Evolutionary conservation across 2,888 invertebrate genomes (phyloP).

Genomic region (Drosophila falleni): DNA sequence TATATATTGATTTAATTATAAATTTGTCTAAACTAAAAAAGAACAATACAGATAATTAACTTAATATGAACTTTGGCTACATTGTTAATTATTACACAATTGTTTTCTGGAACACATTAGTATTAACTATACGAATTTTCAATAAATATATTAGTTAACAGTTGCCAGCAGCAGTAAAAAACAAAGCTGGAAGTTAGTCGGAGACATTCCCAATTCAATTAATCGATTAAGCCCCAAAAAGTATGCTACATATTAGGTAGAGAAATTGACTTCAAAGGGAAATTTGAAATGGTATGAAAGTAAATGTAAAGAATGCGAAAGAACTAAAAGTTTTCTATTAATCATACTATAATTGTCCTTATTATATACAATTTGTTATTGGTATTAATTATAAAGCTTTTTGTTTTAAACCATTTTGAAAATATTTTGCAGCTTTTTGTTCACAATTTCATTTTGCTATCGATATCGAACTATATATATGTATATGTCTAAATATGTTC

Average conservation of each 20-base stretch:
- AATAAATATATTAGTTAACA: slow-evolving; percentile 38
- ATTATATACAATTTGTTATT: slow-evolving; percentile 46
- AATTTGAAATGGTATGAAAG: slow-evolving; percentile 1
- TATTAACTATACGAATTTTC: slow-evolving; percentile 56
- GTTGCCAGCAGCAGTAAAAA: slow-evolving; percentile 28
- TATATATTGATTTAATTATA: slow-evolving; percentile 22
- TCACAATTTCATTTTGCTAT: slow-evolving; percentile 6
- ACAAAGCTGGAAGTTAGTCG: slow-evolving; percentile 22
- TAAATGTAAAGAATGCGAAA: slow-evolving; percentile 8
- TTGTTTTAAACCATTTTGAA: slow-evolving; percentile 60
- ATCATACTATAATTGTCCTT: slow-evolving; percentile 24
- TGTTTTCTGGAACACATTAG: slow-evolving; percentile 72
- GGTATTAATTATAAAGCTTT: slow-evolving; percentile 64
- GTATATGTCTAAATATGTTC: slow-evolving; percentile 14
- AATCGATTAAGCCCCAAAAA: background rate
- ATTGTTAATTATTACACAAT: slow-evolving; percentile 64
- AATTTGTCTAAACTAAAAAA: slow-evolving; percentile 66
- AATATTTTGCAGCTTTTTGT: slow-evolving; percentile 36
- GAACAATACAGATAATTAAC: slow-evolving; percentile 42
- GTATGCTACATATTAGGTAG: background rate
- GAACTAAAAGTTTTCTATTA: slow-evolving; percentile 18
- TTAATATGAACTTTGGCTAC: slow-evolving; percentile 73
- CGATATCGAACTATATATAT: slow-evolving; percentile 3
- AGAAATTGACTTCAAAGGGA: background rate
- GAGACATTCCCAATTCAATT: background rate